Conservation (phyloP, 2,797 vertebrate genomes). For the Pristis pectinata region DNA sequence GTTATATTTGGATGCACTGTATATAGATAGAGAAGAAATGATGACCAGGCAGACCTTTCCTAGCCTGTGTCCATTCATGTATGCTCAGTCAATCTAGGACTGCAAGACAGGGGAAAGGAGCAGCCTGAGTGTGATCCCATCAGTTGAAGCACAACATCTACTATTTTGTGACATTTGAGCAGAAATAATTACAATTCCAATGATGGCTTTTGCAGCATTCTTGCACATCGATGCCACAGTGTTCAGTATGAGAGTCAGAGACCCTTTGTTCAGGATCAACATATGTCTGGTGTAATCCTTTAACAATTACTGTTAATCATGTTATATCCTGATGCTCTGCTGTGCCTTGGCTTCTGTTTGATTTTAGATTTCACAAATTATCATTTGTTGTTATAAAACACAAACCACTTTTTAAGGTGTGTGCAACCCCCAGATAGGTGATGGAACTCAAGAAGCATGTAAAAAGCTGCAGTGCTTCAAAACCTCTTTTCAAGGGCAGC, state of each 20-base stretch:
- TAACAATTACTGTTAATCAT: background rate
- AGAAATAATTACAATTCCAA: background rate
- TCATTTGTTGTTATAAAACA: background rate
- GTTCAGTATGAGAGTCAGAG: background rate
- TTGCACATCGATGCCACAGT: background rate
- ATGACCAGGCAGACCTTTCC: too few species aligned
- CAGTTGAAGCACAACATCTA: background rate
- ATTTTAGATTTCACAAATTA: background rate
- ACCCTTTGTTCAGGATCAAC: background rate
- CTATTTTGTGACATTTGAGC: background rate
- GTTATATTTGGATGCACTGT: background rate
- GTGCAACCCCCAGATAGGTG: background rate
- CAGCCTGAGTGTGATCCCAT: background rate
- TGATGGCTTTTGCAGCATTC: background rate
- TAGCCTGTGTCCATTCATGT: background rate
- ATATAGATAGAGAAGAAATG: too few species aligned
- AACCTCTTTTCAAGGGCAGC: background rate
- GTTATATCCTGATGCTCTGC: background rate
- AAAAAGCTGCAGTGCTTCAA: background rate
- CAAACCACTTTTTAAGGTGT: background rate
- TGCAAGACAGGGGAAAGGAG: background rate
- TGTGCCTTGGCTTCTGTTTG: background rate
- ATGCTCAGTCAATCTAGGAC: background rate
- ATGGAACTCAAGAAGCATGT: background rate
- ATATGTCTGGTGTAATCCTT: background rate